Evolutionary conservation across 2,797 vertebrate genomes (phyloP).

Genomic region (Protonibea diacanthus): DNA sequence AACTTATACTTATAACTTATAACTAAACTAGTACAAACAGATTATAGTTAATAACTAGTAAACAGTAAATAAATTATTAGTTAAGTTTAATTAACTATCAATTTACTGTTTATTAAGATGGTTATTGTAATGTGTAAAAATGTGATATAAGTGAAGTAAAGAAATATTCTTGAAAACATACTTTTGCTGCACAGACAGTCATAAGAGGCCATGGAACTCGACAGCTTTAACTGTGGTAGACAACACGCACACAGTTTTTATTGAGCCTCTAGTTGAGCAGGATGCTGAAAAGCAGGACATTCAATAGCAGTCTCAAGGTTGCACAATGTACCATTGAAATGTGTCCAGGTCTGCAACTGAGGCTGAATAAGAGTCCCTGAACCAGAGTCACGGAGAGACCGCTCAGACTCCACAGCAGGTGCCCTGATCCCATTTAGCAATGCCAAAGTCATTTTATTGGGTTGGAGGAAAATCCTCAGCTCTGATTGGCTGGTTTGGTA

Average conservation of each 20-base stretch:
- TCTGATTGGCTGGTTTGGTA: slow-evolving; percentile 47
- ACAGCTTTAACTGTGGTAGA: slow-evolving; percentile 41
- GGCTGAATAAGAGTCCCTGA: slow-evolving; percentile 77
- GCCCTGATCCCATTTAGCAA: slow-evolving; percentile 54
- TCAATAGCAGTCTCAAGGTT: slow-evolving; percentile 76
- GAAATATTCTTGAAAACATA: slow-evolving; percentile 9
- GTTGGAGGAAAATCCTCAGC: slow-evolving; percentile 41
- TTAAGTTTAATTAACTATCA: too few species aligned
- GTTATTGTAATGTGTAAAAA: too few species aligned
- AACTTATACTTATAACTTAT: too few species aligned
- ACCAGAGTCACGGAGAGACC: slow-evolving; percentile 59
- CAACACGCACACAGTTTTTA: slow-evolving; percentile 48
- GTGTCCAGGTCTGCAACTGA: slow-evolving; percentile 58
- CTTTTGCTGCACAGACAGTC: slow-evolving; percentile 7
- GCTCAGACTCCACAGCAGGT: slow-evolving; percentile 59
- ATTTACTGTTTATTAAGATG: too few species aligned
- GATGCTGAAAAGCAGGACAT: slow-evolving; percentile 59
- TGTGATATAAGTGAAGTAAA: slow-evolving; percentile 15
- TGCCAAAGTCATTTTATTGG: slow-evolving; percentile 53
- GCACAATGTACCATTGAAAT: slow-evolving; percentile 70
- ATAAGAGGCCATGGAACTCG: slow-evolving; percentile 22
- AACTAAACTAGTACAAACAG: too few species aligned
- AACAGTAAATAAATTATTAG: too few species aligned
- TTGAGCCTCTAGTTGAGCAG: slow-evolving; percentile 53
- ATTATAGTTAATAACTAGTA: too few species aligned